Evolutionary conservation across 2,888 invertebrate genomes (phyloP).

Genomic region (Hipparchia sbordonii): DNA sequence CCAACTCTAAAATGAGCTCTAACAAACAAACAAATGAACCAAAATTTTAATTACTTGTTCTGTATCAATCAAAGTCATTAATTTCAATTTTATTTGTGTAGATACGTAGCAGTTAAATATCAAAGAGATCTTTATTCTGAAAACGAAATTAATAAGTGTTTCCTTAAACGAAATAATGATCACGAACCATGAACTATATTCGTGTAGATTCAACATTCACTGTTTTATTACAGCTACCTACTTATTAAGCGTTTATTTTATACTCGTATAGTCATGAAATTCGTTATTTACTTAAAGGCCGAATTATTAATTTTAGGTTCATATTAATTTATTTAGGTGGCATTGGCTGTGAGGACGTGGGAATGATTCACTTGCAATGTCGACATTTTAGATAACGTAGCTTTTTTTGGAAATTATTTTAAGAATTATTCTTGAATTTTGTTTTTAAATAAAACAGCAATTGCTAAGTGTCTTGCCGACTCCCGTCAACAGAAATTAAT

Average conservation of each 20-base stretch:
- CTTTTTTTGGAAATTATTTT: no score
- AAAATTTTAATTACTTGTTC: no score
- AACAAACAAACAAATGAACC: no score
- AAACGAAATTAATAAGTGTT: background rate
- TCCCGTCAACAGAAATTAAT: no score
- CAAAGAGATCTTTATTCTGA: background rate
- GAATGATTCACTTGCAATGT: background rate
- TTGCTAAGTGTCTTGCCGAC: no score
- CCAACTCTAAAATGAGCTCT: no score
- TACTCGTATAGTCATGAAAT: background rate
- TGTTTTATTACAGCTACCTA: background rate
- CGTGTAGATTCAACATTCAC: slow-evolving; percentile 2
- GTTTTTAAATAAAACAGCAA: no score
- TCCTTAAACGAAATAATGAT: background rate
- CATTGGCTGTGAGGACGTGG: background rate
- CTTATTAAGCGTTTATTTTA: background rate
- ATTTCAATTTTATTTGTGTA: no score
- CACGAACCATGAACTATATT: background rate
- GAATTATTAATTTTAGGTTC: background rate
- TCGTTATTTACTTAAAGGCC: background rate
- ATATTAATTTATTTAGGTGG: background rate
- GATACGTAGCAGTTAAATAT: background rate
- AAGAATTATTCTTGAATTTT: no score
- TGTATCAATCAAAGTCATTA: no score
- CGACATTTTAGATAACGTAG: background rate